phyloP scores from a whole-genome alignment of 2,113 vertebrate species.

The Bambusicola thoracicus region DNA sequence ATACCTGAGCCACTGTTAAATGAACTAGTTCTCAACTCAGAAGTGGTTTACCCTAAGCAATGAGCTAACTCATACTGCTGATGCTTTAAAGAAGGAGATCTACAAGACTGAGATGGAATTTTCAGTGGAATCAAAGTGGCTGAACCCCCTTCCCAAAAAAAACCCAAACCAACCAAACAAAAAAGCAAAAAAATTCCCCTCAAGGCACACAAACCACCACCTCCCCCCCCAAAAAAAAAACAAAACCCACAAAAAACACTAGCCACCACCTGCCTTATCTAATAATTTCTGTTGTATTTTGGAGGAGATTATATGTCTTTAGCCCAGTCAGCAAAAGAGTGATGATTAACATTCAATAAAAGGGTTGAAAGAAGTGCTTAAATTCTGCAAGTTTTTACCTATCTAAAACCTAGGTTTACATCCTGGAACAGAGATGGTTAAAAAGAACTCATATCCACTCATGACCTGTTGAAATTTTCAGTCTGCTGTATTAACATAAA shows the following conservation, averaged over 20 bases:
- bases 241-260: neutral
- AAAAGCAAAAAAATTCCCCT: neutral
- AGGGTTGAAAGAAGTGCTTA: neutral
- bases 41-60: neutral
- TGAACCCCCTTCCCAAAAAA: neutral
- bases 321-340: neutral
- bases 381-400: neutral
- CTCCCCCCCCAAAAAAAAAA: no score
- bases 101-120: neutral
- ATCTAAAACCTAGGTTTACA: neutral
- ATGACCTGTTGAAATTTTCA: neutral
- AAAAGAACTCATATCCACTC: neutral
- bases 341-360: neutral
- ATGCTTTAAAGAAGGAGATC: neutral
- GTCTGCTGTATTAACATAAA: neutral
- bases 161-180: neutral
- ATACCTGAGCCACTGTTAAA: neutral
- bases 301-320: neutral
- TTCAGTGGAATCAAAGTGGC: neutral
- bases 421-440: neutral
- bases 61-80: neutral
- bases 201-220: neutral
- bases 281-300: neutral
- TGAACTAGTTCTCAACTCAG: neutral
- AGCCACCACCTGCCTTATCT: neutral